Conservation (phyloP, 2,888 invertebrate species). For the Rhodophaea formosa region DNA sequence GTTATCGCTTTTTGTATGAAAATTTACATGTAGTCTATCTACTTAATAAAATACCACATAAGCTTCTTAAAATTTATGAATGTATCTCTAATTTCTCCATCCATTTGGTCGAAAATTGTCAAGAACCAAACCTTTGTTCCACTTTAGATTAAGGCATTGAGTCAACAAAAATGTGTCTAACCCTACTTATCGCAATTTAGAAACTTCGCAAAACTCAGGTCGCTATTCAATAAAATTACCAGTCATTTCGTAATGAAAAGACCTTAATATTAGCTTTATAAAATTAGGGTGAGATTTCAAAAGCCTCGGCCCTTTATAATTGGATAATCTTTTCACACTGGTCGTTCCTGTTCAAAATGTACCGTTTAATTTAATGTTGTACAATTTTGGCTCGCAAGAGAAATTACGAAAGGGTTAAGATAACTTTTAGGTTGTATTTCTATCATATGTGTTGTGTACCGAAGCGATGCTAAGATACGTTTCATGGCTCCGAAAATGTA, state of each 20-base stretch:
- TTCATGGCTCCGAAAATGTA: too few relatives aligned
- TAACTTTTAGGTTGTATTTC: not conserved
- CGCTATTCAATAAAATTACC: constrained; percentile 4
- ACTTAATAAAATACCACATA: too few relatives aligned
- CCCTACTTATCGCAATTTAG: not conserved
- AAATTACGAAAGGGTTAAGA: constrained; percentile 3
- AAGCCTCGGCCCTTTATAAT: constrained; percentile 37
- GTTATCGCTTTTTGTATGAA: too few relatives aligned
- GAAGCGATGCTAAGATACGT: too few relatives aligned
- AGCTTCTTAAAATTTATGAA: too few relatives aligned
- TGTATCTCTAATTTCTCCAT: too few relatives aligned
- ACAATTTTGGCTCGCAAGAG: constrained; percentile 22
- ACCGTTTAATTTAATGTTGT: constrained; percentile 19
- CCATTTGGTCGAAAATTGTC: too few relatives aligned
- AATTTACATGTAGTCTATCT: too few relatives aligned
- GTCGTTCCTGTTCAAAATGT: constrained; percentile 9
- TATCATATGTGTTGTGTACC: not conserved
- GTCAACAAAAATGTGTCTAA: too few relatives aligned
- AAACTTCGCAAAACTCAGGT: constrained; percentile 2
- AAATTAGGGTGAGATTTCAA: constrained; percentile 39
- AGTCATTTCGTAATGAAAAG: constrained; percentile 23
- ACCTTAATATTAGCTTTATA: constrained; percentile 25
- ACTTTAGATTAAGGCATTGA: too few relatives aligned
- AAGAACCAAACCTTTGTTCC: too few relatives aligned
- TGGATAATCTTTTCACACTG: constrained; percentile 37